Base-by-base conservation (phyloP, 2,888 invertebrate genomes). In the Coleophora flavipennella region DNA sequence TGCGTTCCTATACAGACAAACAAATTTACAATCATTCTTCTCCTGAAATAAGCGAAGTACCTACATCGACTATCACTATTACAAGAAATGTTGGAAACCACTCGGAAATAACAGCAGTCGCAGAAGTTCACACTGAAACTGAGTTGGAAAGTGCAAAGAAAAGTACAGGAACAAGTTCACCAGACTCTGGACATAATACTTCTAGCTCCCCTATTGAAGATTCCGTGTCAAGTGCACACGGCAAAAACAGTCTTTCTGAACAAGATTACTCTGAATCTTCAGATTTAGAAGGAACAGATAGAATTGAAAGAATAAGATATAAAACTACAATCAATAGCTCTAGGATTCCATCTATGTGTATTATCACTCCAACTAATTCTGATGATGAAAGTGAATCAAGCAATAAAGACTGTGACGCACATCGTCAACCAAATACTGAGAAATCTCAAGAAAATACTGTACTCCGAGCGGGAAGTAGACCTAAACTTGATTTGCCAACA, bases 331-430 rank as follows among this genome's bases (percentile, higher is more conserved):
- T 96, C 33, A 94, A 92, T 59, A 92, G 93, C 38, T 93, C 93
- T 53, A 87, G 95, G 52, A 96, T 96, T 61, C 96, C 96, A 1
- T 95, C 95, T 4, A 93, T 96, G 91, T 96, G 95, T 71, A 94
- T 94, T 2, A 94, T 95, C 36, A 95, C 95, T 11, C 95, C 95
- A 3, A 91, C 91, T 0, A 92, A 92, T 45, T 95, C 94, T 47
- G 95, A 95, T 54, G 95, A 95, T 58, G 95, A 95, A 67, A 90
- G 90, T 49, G 86, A 88, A 64, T 64, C 57, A 29, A 74, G 72
- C 51, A 62, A 57, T 41, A 80, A 74, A 59, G 70, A 66, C 33
- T 56, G 61, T 10, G 71, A 70, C 28, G 50, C 48, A 12, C 49
- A 50, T 25, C 67, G 60, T 49, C 66, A 61, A 53, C 53, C 53